Percentiles rank a stretch among this genome's conserved stretches.
phyloP scores from a whole-genome alignment of 1,140 invertebrate genomes.

The Aplysia californica region DNA sequence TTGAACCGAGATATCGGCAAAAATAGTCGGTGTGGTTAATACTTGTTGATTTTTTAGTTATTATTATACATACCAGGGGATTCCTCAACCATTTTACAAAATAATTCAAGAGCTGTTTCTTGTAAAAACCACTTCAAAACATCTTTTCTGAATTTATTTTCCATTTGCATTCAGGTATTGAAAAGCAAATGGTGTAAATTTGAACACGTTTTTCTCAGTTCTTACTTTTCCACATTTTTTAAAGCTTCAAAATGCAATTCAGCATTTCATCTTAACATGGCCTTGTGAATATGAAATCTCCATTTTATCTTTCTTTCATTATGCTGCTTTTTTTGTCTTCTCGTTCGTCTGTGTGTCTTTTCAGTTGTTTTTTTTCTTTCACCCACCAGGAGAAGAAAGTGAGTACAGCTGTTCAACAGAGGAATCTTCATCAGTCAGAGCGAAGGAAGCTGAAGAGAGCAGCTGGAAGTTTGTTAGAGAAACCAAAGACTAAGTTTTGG shows the following conservation, averaged over 20 bases:
- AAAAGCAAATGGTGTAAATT: neutral
- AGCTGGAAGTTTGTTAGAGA: conserved; percentile 65
- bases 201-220: too few species aligned
- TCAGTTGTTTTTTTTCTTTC: neutral
- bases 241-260: too few species aligned
- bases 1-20: too few species aligned
- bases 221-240: too few species aligned
- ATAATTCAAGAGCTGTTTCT: too few species aligned
- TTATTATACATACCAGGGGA: too few species aligned
- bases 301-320: neutral
- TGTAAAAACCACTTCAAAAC: too few species aligned
- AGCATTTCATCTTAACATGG: too few species aligned
- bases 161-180: neutral
- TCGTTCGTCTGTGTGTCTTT: neutral
- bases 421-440: conserved; percentile 78
- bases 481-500: conserved; percentile 52
- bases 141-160: too few species aligned
- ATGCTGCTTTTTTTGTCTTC: neutral
- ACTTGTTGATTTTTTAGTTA: too few species aligned
- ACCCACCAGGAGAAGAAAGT: conserved; percentile 10
- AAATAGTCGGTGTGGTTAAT: too few species aligned
- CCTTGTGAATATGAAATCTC: neutral
- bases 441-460: conserved; percentile 79
- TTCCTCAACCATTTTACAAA: too few species aligned
- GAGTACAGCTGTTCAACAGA: conserved; percentile 38